phyloP scores from a whole-genome alignment of 1,140 invertebrate genomes.

The Drosophila rufa region DNA sequence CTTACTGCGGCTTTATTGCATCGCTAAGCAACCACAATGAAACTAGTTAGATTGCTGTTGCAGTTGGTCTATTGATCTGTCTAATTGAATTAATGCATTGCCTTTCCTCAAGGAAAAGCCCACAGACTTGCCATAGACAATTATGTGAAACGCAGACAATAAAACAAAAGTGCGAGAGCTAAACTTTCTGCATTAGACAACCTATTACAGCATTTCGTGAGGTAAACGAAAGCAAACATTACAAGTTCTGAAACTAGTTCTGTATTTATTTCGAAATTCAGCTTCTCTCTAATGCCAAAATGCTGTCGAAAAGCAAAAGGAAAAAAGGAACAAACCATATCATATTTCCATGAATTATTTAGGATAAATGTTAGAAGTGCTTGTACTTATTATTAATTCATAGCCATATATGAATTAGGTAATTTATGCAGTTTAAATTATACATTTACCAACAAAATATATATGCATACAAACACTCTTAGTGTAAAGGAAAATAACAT shows the following conservation, averaged over 20 bases:
- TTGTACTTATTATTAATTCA: not conserved
- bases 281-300: not conserved
- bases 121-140: slow-evolving; percentile 7
- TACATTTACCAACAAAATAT: no score
- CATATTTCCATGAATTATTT: not conserved
- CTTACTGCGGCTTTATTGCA: slow-evolving; percentile 1
- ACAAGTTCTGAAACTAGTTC: not conserved
- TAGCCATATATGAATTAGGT: no score
- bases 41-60: slow-evolving; percentile 6
- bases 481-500: no score
- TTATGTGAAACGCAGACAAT: slow-evolving; percentile 1
- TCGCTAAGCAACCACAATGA: not conserved
- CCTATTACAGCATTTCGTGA: slow-evolving; percentile 17
- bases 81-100: slow-evolving; percentile 42
- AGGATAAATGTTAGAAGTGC: no score
- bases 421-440: no score
- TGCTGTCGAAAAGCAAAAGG: no score
- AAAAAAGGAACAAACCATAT: not conserved
- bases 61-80: slow-evolving; percentile 21
- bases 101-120: slow-evolving; percentile 4
- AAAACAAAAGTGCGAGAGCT: slow-evolving; percentile 10
- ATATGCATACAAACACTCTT: no score
- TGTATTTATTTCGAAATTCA: slow-evolving; percentile 1
- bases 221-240: not conserved
- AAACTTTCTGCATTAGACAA: slow-evolving; percentile 20